A percentile compares a stretch with the other conserved stretches of the same genome.
These are phyloP conservation scores for Anguilla rostrata DNA, from an alignment of 2,113 vertebrate species.

Conservation along the genomic window DNA sequence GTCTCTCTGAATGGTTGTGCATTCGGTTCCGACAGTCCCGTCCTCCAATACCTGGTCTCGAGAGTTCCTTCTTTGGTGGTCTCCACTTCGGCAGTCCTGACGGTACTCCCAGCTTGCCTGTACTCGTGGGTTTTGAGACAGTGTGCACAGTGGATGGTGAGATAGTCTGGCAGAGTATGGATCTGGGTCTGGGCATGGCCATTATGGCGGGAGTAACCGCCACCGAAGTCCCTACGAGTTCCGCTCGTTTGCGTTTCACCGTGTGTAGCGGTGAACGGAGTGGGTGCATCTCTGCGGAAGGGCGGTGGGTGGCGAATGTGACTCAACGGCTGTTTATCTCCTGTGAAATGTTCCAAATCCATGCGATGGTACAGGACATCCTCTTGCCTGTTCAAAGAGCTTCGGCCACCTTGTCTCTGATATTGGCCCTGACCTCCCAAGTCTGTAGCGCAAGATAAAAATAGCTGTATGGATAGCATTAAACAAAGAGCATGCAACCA, in stretches of 20 bases:
- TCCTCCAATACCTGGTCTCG: not conserved
- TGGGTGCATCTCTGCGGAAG: conserved; percentile 33
- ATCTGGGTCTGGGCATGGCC: conserved; percentile 17
- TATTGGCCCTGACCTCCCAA: conserved; percentile 20
- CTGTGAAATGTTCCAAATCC: not conserved
- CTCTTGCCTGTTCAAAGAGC: not conserved
- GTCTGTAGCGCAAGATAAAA: conserved; percentile 32
- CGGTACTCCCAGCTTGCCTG: conserved; percentile 28
- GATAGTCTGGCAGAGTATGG: conserved; percentile 25
- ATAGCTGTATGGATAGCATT: not conserved
- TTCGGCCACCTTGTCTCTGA: not conserved
- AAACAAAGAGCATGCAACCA: not conserved
- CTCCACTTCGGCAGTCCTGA: conserved; percentile 15
- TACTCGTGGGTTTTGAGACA: conserved; percentile 51
- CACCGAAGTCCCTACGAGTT: not conserved
- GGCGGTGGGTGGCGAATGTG: conserved; percentile 27
- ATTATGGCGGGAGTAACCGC: conserved; percentile 13
- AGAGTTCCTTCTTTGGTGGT: conserved; percentile 11
- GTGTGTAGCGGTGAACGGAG: conserved; percentile 23
- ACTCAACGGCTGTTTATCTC: not conserved
- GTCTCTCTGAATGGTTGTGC: conserved; percentile 35
- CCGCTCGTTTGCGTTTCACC: not conserved
- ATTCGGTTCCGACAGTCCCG: conserved; percentile 32
- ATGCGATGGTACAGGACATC: not conserved
- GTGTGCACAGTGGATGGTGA: conserved; percentile 45